These are phyloP conservation scores for Thymallus thymallus DNA, from an alignment of 2,113 vertebrate genomes.

Conservation along the genomic window DNA sequence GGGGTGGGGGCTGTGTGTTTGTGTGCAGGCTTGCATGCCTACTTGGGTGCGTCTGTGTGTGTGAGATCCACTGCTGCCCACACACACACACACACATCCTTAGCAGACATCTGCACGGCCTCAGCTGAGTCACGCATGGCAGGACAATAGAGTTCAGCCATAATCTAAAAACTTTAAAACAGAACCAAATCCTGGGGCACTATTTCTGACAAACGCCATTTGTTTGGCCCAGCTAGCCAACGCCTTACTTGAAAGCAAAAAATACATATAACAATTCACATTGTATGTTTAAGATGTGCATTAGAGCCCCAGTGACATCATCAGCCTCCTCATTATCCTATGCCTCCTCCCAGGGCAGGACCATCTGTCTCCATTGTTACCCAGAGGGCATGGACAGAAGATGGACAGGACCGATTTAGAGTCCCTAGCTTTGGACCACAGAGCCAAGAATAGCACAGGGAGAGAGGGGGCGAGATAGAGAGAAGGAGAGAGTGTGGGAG, in stretches of 20 bases:
- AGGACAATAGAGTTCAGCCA: background rate
- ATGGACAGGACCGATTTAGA: slow-evolving; percentile 13
- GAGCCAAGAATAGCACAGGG: slow-evolving; percentile 21
- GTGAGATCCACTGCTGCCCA: background rate
- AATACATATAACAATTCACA: too few relatives aligned
- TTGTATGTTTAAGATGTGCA: background rate
- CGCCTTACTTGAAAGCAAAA: background rate
- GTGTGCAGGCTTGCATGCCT: too few relatives aligned
- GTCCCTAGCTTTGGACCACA: slow-evolving; percentile 6
- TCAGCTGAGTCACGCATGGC: background rate
- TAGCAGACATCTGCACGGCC: background rate
- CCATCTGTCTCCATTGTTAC: slow-evolving; percentile 42
- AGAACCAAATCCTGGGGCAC: background rate
- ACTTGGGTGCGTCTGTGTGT: background rate
- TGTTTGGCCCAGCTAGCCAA: background rate
- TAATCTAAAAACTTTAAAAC: background rate
- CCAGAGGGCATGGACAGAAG: slow-evolving; percentile 13
- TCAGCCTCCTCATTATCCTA: background rate
- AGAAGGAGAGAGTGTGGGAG: background rate
- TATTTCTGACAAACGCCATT: background rate
- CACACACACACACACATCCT: background rate
- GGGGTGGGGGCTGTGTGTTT: background rate
- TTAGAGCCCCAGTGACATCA: background rate
- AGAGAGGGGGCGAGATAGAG: background rate
- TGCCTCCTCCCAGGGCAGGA: slow-evolving; percentile 31